These are phyloP conservation scores for Pachydiplax longipennis DNA, from an alignment of 2,888 invertebrate genomes.

Conservation along the genomic window DNA sequence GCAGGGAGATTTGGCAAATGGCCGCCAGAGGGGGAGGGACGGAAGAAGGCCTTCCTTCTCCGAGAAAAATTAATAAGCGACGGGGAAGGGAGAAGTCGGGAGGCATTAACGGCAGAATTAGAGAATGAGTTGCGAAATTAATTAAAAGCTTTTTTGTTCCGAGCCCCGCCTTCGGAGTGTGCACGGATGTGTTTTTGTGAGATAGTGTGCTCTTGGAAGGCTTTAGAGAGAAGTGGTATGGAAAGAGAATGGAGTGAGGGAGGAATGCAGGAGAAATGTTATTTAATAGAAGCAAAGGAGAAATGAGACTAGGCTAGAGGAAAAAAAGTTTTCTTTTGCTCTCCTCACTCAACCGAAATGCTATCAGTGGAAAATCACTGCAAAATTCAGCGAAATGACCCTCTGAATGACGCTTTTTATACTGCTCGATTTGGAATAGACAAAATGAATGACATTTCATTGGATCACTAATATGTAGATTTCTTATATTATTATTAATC, in stretches of 20 bases:
- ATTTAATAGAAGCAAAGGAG: neutral
- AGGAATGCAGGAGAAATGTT: neutral
- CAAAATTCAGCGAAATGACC: too few relatives aligned
- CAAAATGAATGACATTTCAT: too few relatives aligned
- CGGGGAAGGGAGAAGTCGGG: neutral
- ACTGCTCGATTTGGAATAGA: too few relatives aligned
- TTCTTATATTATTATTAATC: too few relatives aligned
- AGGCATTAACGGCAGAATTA: neutral
- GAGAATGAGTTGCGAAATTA: conserved; percentile 1
- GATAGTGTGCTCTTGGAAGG: neutral
- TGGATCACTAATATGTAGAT: too few relatives aligned
- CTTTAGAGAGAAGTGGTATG: neutral
- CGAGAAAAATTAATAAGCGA: neutral
- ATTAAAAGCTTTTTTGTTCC: neutral
- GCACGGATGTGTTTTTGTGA: neutral
- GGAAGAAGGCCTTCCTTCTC: neutral
- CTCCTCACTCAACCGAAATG: too few relatives aligned
- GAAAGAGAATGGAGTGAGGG: neutral
- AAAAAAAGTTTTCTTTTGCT: too few relatives aligned
- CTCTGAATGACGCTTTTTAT: too few relatives aligned
- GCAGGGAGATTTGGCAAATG: neutral
- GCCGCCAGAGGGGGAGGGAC: neutral
- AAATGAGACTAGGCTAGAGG: too few relatives aligned
- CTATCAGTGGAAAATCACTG: too few relatives aligned
- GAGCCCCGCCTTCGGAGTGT: neutral